Evolutionary conservation across 1,140 invertebrate genomes (phyloP), one percentile per base, ranked within the genome.

Genomic region (Lordiphosa collinella): DNA sequence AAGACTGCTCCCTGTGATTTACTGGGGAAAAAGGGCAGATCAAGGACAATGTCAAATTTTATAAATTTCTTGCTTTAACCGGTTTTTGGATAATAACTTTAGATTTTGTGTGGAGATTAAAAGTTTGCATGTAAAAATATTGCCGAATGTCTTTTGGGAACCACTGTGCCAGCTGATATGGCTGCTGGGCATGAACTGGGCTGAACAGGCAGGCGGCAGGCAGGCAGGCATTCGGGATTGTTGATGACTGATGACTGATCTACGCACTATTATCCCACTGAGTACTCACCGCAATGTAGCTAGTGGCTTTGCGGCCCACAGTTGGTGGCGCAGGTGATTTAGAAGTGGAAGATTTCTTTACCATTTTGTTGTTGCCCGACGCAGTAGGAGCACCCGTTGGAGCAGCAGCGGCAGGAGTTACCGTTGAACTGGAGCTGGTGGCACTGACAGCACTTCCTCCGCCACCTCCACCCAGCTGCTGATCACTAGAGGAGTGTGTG

Each of bases 251-350:
- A 70, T 66, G 32, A 60, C 22, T 58, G 47, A 50, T 58, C 55
- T 71, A 86, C 82, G 82, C 82, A 86, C 82, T 86, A 86, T 86
- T 86, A 87, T 75, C 61, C 47, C 47, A 14, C 53, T 53, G 57
- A 53, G 79, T 66, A 91, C 89, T 90, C 79, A 92, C 92, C 86
- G 91, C 92, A 64, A 92, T 91, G 70, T 92, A 92, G 16, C 91
- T 92, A 55, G 91, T 92, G 35, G 91, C 91, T 76, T 91, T 91
- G 69, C 91, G 89, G 79, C 92, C 92, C 54, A 90, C 91, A 59
- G 90, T 91, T 44, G 92, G 92, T 52, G 91, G 91, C 38, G 90
- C 88, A 68, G 86, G 78, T 51, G 87, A 88, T 65, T 84, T 84
- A 84, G 72, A 73, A 84, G 76, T 84, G 44, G 76, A 82, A 82